A percentile compares a stretch with the other conserved stretches of the same genome.
Conservation (phyloP, 2,797 vertebrate species). For the Pseudotriccus pelzelni region DNA sequence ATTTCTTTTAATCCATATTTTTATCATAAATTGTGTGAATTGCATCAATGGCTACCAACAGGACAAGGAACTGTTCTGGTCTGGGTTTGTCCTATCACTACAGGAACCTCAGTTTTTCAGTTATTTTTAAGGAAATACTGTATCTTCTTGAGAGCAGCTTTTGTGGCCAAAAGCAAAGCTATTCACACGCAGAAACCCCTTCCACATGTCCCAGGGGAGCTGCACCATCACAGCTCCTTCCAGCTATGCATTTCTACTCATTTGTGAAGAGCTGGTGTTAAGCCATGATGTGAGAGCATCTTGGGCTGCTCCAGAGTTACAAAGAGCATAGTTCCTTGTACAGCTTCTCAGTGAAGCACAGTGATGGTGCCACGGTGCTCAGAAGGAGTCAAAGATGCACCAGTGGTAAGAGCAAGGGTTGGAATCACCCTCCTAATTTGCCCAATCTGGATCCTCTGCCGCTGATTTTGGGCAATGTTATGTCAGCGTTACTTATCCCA, state of each 20-base stretch:
- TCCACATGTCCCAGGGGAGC: not conserved
- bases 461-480: not conserved
- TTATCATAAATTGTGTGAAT: not conserved
- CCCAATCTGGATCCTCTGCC: not conserved
- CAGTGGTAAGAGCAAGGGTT: not conserved
- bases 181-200: not conserved
- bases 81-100: not conserved
- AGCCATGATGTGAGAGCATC: not conserved
- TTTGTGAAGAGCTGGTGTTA: not conserved
- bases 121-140: not conserved
- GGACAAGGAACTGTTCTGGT: not conserved
- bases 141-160: not conserved
- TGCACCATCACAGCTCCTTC: not conserved
- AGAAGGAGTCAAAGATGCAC: not conserved
- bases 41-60: not conserved
- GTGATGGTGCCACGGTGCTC: accelerated
- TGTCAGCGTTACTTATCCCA: conserved; percentile 56
- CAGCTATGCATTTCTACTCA: not conserved
- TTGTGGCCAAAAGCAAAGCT: not conserved
- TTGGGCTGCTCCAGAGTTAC: not conserved
- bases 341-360: not conserved
- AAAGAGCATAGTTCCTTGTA: accelerated
- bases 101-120: not conserved
- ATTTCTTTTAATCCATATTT: not conserved
- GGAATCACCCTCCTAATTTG: not conserved